Conservation (phyloP, 2,797 vertebrate species). For the Parotocinclus haroldoi region DNA sequence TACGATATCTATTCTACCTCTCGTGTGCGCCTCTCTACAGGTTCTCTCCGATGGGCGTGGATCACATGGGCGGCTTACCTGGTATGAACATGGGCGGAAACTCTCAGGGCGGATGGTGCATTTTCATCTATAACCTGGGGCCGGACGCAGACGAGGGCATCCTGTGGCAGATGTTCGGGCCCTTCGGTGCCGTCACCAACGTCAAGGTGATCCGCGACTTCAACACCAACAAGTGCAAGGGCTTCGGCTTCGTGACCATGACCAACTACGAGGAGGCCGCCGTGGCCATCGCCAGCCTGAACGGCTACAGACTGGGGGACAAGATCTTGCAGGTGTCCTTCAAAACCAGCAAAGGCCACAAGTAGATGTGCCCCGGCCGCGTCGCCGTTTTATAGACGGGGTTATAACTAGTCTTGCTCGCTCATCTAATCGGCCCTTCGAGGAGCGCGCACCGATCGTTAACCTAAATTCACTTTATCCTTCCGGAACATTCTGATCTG, state of each 20-base stretch:
- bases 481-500: too few species aligned
- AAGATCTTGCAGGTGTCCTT: conserved; percentile 99
- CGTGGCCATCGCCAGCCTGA: conserved; percentile 98
- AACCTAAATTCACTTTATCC: too few species aligned
- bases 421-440: background rate
- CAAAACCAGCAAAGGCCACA: conserved; percentile 99
- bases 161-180: conserved; percentile 99
- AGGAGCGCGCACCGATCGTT: too few species aligned
- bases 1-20: too few species aligned
- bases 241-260: conserved; percentile 99
- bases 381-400: conserved; percentile 33
- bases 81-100: conserved; percentile 85
- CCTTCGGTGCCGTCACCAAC: conserved; percentile 96
- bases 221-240: conserved; percentile 99
- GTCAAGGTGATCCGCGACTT: conserved; percentile 99
- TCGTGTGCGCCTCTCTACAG: conserved; percentile 57
- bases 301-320: conserved; percentile 97
- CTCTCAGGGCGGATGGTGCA: conserved; percentile 94
- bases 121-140: conserved; percentile 99
- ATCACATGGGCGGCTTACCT: conserved; percentile 94
- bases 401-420: background rate
- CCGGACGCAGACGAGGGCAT: conserved; percentile 97
- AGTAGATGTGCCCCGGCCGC: conserved; percentile 74
- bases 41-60: conserved; percentile 98
- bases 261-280: conserved; percentile 99